Percentiles rank a stretch among this genome's conserved stretches.
Conservation (phyloP, 1,140 invertebrate species). For the Drosophila pseudoananassae region DNA sequence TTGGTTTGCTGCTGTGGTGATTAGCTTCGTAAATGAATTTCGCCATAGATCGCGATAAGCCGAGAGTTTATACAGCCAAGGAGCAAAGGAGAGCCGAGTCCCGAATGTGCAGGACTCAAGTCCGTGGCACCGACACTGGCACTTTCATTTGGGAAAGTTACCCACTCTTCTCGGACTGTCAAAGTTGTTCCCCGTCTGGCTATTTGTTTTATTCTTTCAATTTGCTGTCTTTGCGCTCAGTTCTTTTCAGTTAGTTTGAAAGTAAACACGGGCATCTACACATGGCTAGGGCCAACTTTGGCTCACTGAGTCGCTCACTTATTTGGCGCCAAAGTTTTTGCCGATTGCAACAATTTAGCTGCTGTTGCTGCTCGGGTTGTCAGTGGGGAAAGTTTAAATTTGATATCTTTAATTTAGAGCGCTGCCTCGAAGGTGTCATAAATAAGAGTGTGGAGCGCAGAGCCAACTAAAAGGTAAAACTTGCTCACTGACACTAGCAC, state of each 20-base stretch:
- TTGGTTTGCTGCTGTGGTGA: slow-evolving; percentile 28
- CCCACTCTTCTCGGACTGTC: not conserved
- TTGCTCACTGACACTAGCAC: slow-evolving; percentile 3
- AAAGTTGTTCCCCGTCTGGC: slow-evolving; percentile 23
- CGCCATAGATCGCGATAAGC: slow-evolving; percentile 45
- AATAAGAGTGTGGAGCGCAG: slow-evolving; percentile 22
- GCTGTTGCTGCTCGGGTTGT: slow-evolving; percentile 12
- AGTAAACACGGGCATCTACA: slow-evolving; percentile 56
- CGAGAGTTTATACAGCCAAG: slow-evolving; percentile 25
- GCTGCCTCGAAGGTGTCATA: slow-evolving; percentile 40
- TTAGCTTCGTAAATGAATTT: slow-evolving; percentile 39
- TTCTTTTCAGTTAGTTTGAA: slow-evolving; percentile 53
- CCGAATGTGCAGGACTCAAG: not conserved
- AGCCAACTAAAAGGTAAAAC: slow-evolving; percentile 20
- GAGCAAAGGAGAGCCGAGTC: not conserved
- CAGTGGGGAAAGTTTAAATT: slow-evolving; percentile 48
- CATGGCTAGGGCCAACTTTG: slow-evolving; percentile 33
- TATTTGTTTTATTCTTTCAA: slow-evolving; percentile 65
- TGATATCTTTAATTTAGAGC: slow-evolving; percentile 66
- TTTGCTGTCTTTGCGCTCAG: slow-evolving; percentile 29
- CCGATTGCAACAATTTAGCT: slow-evolving; percentile 54
- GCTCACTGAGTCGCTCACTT: slow-evolving; percentile 37
- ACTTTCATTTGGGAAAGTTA: slow-evolving; percentile 43
- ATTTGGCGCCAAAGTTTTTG: slow-evolving; percentile 71
- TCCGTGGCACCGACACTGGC: slow-evolving; percentile 5